Evolutionary conservation across 2,888 invertebrate genomes (phyloP).

Genomic region (Torymus aiolomorphi): DNA sequence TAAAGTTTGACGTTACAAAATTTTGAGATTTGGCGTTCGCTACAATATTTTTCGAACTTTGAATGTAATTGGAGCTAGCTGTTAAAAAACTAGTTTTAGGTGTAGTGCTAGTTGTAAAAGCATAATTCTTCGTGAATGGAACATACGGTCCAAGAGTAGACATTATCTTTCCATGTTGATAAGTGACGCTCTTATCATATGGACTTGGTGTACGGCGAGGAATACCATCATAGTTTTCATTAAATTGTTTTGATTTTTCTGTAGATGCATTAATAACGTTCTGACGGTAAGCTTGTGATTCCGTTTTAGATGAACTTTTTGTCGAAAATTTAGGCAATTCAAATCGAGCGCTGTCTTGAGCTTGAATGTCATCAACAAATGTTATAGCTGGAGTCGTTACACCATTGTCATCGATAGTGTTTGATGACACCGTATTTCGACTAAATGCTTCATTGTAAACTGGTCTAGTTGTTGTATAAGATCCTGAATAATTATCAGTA

Average conservation of each 20-base stretch:
- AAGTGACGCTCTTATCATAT: constrained; percentile 69
- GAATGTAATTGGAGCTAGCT: constrained; percentile 56
- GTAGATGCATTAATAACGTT: constrained; percentile 67
- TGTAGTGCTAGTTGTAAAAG: constrained; percentile 64
- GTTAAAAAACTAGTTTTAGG: constrained; percentile 65
- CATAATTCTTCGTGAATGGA: constrained; percentile 73
- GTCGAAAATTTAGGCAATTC: constrained; percentile 55
- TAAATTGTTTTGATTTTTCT: constrained; percentile 63
- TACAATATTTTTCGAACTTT: constrained; percentile 58
- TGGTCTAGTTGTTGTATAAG: constrained; percentile 47
- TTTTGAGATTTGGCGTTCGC: constrained; percentile 58
- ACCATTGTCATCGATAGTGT: constrained; percentile 29
- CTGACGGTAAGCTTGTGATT: constrained; percentile 60
- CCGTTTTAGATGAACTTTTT: constrained; percentile 59
- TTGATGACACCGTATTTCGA: constrained; percentile 43
- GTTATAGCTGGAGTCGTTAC: constrained; percentile 26
- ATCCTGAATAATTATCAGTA: constrained; percentile 41
- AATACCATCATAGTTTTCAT: constrained; percentile 49
- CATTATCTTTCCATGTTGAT: constrained; percentile 69
- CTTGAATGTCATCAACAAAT: constrained; percentile 38
- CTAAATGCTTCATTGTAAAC: constrained; percentile 30
- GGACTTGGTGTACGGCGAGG: constrained; percentile 66
- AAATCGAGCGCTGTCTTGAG: constrained; percentile 39
- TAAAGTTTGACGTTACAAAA: constrained; percentile 57
- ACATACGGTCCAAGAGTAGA: constrained; percentile 71